A percentile compares a stretch with the other conserved stretches of the same genome.
Evolutionary conservation across 2,797 vertebrate genomes (phyloP).

Genomic region (Aratinga solstitialis): DNA sequence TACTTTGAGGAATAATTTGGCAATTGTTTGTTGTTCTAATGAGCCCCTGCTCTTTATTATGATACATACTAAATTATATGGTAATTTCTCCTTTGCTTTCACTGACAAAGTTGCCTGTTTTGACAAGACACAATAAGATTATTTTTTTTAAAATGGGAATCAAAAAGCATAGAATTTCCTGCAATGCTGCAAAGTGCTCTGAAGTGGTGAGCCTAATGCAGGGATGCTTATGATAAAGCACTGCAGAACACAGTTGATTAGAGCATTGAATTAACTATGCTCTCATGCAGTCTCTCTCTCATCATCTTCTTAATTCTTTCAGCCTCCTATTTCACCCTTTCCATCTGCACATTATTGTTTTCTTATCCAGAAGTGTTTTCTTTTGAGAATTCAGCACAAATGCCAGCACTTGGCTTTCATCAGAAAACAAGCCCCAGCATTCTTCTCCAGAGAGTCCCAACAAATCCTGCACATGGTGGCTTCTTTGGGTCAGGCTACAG

Average conservation of each 20-base stretch:
- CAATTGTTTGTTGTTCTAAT: conserved; percentile 41
- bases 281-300: not conserved
- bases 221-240: conserved; percentile 47
- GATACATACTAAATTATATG: conserved; percentile 34
- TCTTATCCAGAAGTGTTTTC: not conserved
- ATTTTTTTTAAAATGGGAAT: not conserved
- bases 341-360: conserved; percentile 40
- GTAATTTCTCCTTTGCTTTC: conserved; percentile 22
- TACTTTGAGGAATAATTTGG: conserved; percentile 13
- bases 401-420: not conserved
- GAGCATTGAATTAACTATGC: conserved; percentile 50
- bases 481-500: not conserved
- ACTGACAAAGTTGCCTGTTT: conserved; percentile 14
- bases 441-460: not conserved
- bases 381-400: conserved; percentile 21
- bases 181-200: conserved; percentile 53
- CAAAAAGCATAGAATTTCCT: conserved; percentile 49
- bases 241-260: conserved; percentile 60
- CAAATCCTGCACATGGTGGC: not conserved
- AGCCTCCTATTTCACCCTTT: conserved; percentile 28
- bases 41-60: conserved; percentile 23
- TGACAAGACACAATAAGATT: not conserved
- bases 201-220: conserved; percentile 45
- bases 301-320: not conserved
- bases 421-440: not conserved